phyloP scores from a whole-genome alignment of 2,113 vertebrate genomes.

The Cyanoderma ruficeps region DNA sequence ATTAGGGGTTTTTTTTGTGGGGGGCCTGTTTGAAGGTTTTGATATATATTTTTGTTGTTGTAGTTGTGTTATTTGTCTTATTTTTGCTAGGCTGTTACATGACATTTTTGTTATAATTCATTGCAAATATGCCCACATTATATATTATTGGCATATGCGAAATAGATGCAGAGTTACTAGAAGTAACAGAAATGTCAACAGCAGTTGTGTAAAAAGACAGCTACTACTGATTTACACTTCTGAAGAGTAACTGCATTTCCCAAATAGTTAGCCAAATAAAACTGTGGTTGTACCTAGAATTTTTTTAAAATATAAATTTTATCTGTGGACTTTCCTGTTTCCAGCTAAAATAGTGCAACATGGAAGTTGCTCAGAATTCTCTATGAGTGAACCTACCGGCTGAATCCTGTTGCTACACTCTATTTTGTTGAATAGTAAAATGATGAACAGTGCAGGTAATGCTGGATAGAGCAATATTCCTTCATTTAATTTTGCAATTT shows the following conservation, averaged over 20 bases:
- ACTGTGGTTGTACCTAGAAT: not conserved
- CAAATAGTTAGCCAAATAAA: not conserved
- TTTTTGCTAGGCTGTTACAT: not conserved
- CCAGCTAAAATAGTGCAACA: not conserved
- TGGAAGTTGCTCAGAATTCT: not conserved
- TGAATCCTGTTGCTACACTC: not conserved
- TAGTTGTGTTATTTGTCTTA: not conserved
- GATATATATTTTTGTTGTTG: not conserved
- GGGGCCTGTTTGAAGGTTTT: not conserved
- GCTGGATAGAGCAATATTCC: not conserved
- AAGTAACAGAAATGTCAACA: not conserved
- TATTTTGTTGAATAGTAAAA: not conserved
- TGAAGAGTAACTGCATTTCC: not conserved
- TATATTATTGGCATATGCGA: not conserved
- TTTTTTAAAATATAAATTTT: not conserved
- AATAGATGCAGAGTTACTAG: not conserved
- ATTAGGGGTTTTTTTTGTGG: not conserved
- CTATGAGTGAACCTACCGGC: not conserved
- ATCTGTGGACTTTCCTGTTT: not conserved
- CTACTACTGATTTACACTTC: not conserved
- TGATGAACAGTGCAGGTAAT: conserved; percentile 17
- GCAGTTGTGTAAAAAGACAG: not conserved
- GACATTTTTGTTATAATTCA: not conserved
- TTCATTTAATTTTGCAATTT: conserved; percentile 41
- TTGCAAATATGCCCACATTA: not conserved